Percentiles rank a stretch among this genome's conserved stretches.
Conservation (phyloP, 2,797 vertebrate species). For the Myoxocephalus aenaeus region DNA sequence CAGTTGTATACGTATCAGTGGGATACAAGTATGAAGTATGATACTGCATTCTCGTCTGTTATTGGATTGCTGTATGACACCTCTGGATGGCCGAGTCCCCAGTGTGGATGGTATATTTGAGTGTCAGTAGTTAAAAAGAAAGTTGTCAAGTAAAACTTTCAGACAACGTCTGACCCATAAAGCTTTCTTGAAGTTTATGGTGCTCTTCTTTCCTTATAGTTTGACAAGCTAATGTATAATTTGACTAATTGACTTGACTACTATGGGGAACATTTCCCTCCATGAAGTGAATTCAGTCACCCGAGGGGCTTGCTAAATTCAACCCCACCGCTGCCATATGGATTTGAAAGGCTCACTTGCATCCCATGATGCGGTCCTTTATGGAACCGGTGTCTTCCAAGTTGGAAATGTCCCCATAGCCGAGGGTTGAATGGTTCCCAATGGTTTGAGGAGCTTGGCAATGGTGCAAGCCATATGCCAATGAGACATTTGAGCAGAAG, state of each 20-base stretch:
- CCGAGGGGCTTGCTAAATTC: slow-evolving; percentile 29
- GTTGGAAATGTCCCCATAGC: slow-evolving; percentile 53
- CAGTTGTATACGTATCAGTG: slow-evolving; percentile 19
- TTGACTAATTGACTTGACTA: slow-evolving; percentile 30
- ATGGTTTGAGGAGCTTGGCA: slow-evolving; percentile 41
- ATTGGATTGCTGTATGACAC: slow-evolving; percentile 5
- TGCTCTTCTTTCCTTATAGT: slow-evolving; percentile 21
- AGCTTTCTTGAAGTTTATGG: slow-evolving; percentile 45
- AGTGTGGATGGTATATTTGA: slow-evolving; percentile 7
- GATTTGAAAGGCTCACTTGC: slow-evolving; percentile 41
- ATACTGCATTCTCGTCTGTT: background rate
- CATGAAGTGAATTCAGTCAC: slow-evolving; percentile 39
- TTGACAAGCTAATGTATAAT: slow-evolving; percentile 41
- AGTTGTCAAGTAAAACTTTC: slow-evolving; percentile 35
- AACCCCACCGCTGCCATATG: slow-evolving; percentile 45
- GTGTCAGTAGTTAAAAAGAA: slow-evolving; percentile 28
- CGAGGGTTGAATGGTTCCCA: slow-evolving; percentile 41
- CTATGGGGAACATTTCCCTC: slow-evolving; percentile 9
- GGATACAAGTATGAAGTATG: slow-evolving; percentile 3
- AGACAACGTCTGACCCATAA: slow-evolving; percentile 14
- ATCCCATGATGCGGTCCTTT: slow-evolving; percentile 10
- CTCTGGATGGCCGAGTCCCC: background rate
- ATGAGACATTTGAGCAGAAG: slow-evolving; percentile 30
- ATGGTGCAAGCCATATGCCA: slow-evolving; percentile 48
- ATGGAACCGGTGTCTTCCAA: slow-evolving; percentile 23